These are phyloP conservation scores for Clarias batrachus DNA, from an alignment of 2,113 vertebrate genomes.

Conservation along the genomic window DNA sequence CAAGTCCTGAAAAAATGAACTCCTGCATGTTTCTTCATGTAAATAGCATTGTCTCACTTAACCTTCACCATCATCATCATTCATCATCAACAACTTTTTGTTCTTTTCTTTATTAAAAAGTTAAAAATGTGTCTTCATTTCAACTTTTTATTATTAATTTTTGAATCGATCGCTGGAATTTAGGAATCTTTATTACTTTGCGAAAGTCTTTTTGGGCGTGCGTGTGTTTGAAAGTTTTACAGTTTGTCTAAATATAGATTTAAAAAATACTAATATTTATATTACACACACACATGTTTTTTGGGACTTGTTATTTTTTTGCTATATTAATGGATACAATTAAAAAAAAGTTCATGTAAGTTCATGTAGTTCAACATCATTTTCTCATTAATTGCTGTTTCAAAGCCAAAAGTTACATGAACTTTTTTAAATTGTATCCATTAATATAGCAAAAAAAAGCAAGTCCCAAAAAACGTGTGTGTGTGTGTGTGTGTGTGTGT, in stretches of 20 bases:
- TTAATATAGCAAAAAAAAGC: neutral
- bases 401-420: neutral
- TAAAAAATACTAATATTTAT: neutral
- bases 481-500: neutral
- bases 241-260: neutral
- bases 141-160: neutral
- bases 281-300: too few relatives aligned
- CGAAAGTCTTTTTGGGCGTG: neutral
- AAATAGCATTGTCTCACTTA: conserved; percentile 37
- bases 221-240: neutral
- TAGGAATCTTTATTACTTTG: neutral
- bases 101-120: neutral
- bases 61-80: conserved; percentile 55
- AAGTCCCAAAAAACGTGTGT: neutral
- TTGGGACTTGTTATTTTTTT: too few relatives aligned
- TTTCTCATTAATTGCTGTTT: neutral
- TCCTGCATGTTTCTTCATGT: neutral
- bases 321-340: too few relatives aligned
- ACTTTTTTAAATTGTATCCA: neutral
- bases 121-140: neutral
- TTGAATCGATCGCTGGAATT: neutral
- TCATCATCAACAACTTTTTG: conserved; percentile 40
- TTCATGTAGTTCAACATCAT: too few relatives aligned
- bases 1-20: neutral
- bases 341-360: too few relatives aligned